Conservation (phyloP, 2,113 vertebrate genomes). For the Phyllostomus discolor region DNA sequence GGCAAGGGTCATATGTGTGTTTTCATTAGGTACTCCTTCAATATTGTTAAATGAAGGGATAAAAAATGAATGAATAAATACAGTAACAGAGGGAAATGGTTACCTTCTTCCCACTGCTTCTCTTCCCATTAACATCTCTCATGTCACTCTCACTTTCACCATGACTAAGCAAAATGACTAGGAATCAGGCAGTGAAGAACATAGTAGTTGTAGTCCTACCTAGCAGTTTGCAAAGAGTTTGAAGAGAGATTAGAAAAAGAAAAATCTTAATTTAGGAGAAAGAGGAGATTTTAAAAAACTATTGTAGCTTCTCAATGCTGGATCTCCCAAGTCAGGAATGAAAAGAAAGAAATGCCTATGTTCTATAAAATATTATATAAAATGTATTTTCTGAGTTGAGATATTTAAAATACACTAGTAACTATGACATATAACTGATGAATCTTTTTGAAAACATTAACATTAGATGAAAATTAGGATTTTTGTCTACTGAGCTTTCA, state of each 20-base stretch:
- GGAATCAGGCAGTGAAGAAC: neutral
- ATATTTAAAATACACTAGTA: constrained; percentile 9
- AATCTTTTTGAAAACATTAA: neutral
- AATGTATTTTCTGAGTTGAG: constrained; percentile 17
- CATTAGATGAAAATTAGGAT: neutral
- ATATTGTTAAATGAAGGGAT: neutral
- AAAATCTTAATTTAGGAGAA: neutral
- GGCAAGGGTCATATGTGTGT: neutral
- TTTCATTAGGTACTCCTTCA: neutral
- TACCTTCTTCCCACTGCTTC: neutral
- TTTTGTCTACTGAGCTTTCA: neutral
- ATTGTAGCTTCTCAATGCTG: neutral
- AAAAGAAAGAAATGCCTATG: neutral
- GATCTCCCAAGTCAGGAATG: neutral
- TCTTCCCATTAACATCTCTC: neutral
- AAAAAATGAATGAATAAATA: neutral
- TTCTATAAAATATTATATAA: neutral
- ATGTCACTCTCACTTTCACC: neutral
- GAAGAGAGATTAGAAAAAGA: neutral
- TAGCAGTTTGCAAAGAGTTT: neutral
- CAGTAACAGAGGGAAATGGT: neutral
- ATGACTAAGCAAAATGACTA: neutral
- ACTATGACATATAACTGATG: neutral
- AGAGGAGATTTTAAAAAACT: neutral
- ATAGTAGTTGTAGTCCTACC: neutral